Evolutionary conservation across 1,140 invertebrate species (phyloP).

Genomic region (Drosophila mauritiana): DNA sequence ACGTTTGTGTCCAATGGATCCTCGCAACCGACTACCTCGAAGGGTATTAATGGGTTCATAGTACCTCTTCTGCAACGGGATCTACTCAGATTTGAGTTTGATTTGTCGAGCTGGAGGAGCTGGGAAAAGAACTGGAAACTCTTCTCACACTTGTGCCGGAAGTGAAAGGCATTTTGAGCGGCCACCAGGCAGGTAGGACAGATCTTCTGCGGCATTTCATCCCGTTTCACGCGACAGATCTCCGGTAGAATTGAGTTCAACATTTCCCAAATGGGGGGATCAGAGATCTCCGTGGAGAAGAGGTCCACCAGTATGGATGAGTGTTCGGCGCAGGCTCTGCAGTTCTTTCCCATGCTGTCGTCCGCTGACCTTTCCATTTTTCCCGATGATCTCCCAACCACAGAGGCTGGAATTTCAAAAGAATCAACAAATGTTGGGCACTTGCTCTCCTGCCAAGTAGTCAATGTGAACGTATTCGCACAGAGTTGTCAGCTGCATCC

Average conservation of each 20-base stretch:
- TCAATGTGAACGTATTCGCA: slow-evolving; percentile 13
- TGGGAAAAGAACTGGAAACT: slow-evolving; percentile 30
- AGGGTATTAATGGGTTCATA: background rate
- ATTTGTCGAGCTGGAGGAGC: slow-evolving; percentile 4
- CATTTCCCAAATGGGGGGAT: slow-evolving; percentile 34
- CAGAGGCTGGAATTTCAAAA: slow-evolving; percentile 17
- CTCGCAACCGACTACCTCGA: slow-evolving; percentile 27
- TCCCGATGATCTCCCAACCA: background rate
- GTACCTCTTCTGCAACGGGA: background rate
- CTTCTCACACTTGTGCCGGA: slow-evolving; percentile 38
- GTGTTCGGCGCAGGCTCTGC: slow-evolving; percentile 26
- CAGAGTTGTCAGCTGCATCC: slow-evolving; percentile 5
- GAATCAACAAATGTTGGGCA: slow-evolving; percentile 7
- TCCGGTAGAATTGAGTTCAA: slow-evolving; percentile 28
- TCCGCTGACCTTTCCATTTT: background rate
- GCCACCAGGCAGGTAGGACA: slow-evolving; percentile 37
- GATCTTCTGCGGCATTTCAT: slow-evolving; percentile 40
- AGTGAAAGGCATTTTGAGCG: slow-evolving; percentile 38
- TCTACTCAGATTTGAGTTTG: background rate
- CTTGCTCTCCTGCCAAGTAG: slow-evolving; percentile 14
- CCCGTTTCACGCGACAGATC: slow-evolving; percentile 17
- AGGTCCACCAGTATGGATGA: slow-evolving; percentile 26
- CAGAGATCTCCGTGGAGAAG: slow-evolving; percentile 26
- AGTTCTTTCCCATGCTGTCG: slow-evolving; percentile 7
- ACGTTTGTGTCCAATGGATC: slow-evolving; percentile 11